These are phyloP conservation scores for Melanotaenia trifasciata DNA, from an alignment of 2,797 vertebrate genomes.

Conservation along the genomic window DNA sequence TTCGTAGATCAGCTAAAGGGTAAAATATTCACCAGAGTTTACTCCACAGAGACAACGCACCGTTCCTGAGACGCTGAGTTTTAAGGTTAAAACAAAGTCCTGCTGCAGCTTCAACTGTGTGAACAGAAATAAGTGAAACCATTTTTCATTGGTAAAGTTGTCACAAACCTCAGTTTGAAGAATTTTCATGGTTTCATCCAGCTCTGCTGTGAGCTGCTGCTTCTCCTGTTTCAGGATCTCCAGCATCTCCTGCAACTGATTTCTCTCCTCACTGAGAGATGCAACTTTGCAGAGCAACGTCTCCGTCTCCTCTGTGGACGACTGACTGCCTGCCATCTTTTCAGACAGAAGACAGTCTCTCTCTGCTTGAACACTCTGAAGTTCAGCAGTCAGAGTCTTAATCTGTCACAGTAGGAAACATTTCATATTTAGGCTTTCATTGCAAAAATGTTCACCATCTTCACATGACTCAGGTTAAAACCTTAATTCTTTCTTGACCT, in stretches of 20 bases:
- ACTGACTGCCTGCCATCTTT: background rate
- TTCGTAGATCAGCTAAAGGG: no score
- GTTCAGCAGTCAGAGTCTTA: slow-evolving; percentile 13
- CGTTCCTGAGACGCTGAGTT: no score
- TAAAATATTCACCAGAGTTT: no score
- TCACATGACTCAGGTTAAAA: background rate
- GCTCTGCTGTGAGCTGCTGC: slow-evolving; percentile 70
- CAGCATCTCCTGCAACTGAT: slow-evolving; percentile 77
- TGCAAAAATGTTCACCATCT: no score
- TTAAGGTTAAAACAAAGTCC: no score
- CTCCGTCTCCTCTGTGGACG: slow-evolving; percentile 32
- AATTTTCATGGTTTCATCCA: slow-evolving; percentile 71
- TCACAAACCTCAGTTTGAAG: slow-evolving; percentile 16
- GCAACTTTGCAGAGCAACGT: slow-evolving; percentile 52
- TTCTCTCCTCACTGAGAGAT: slow-evolving; percentile 77
- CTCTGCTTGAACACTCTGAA: slow-evolving; percentile 17
- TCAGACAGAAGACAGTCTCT: background rate
- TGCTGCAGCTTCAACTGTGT: background rate
- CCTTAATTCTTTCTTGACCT: background rate
- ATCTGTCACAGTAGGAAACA: background rate
- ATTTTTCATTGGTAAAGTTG: no score
- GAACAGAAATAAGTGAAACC: background rate
- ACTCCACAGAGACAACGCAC: no score
- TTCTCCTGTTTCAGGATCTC: slow-evolving; percentile 71
- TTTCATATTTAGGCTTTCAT: no score